Evolutionary conservation across 2,797 vertebrate species (phyloP), one percentile per base, ranked within the genome.

Genomic region (Siniperca undulata): DNA sequence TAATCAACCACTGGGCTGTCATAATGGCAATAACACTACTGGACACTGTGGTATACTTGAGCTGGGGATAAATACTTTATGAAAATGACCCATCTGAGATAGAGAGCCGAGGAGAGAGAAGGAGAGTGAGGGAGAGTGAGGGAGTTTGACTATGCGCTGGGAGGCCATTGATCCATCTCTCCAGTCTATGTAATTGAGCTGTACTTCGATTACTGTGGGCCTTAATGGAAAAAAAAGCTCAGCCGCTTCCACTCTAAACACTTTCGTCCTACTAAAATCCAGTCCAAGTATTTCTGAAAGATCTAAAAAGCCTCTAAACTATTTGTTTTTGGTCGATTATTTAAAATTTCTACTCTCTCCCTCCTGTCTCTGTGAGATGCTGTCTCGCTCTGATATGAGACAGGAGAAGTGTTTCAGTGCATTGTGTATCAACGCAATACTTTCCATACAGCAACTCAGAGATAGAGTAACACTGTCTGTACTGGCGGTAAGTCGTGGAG

Each of bases 11-110:
- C 48, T 4, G 44, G 70, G 77, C 78, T 86, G 88, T 90, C 88
- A 92, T 92, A 92, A 93, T 79, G 80, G 88, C 86, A 80, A 86
- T 77, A 93, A 89, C 83, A 90, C 70, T 56, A 66, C 83, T 84
- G 88, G 90, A 88, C 88, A 86, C 68, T 73, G 75, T 75, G 70
- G 78, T 85, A 78, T 83, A 94, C 90, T 91, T 71, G 85, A 92
- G 88, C 88, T 77, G 67, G 66, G 78, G 81, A 93, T 95, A 80
- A 95, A 96, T 95, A 95, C 93, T 96, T 96, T 91, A 96, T 95
- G 94, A 94, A 95, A 95, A 95, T 93, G 84, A 93, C 89, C 88
- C 87, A 91, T 88, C 87, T 70, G 86, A 86, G 83, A 86, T 78
- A 64, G 78, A 89, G 77, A 84, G 80, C 60, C 4, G 59, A 78